phyloP scores from a whole-genome alignment of 2,888 invertebrate genomes.

The Chorisops tibialis region DNA sequence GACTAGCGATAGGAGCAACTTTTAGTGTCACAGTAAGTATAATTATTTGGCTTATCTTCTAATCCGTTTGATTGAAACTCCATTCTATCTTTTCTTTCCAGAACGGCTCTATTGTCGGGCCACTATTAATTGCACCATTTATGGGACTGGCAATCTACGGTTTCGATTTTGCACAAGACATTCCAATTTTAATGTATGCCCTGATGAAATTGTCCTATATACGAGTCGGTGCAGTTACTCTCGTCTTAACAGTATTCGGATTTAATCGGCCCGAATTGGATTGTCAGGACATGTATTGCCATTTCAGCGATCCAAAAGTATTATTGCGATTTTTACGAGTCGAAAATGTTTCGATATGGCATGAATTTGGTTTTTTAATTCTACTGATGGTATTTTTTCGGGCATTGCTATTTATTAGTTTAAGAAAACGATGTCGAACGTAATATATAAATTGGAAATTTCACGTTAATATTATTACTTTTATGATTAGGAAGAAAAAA shows the following conservation, averaged over 20 bases:
- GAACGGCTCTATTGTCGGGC: conserved; percentile 69
- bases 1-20: conserved; percentile 70
- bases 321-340: conserved; percentile 60
- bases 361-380: conserved; percentile 57
- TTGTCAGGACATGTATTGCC: conserved; percentile 63
- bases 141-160: conserved; percentile 67
- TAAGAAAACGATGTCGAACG: conserved; percentile 55
- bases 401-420: conserved; percentile 57
- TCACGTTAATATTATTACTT: no score
- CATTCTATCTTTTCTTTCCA: conserved; percentile 45
- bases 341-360: conserved; percentile 57
- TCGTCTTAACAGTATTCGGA: conserved; percentile 63
- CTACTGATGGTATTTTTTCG: conserved; percentile 58
- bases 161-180: conserved; percentile 65
- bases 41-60: not conserved
- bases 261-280: conserved; percentile 58
- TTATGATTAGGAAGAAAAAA: no score
- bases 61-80: not conserved
- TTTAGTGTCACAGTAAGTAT: conserved; percentile 62
- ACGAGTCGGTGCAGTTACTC: conserved; percentile 62
- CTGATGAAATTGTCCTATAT: conserved; percentile 66
- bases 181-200: conserved; percentile 60
- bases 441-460: conserved; percentile 30
- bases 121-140: conserved; percentile 63
- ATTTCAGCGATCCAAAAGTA: conserved; percentile 64